Base-by-base conservation (phyloP, 2,888 invertebrate genomes). In the Dryobotodes eremita region DNA sequence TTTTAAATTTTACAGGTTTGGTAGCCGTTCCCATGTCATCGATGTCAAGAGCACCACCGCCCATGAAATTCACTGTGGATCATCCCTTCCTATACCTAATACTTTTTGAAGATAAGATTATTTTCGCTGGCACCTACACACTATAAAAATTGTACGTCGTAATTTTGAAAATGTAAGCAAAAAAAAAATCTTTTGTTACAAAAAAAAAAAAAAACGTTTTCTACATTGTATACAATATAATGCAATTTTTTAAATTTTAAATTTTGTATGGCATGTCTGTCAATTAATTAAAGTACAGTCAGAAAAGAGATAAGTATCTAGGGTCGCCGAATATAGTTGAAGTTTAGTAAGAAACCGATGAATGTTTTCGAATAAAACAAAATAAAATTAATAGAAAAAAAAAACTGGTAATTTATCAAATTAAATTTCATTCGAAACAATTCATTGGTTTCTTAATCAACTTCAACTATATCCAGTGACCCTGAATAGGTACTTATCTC, bases 81-180 rank as follows among this genome's bases (percentile, higher is more conserved):
- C 90, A 73, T 46, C 91, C 90, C 4, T 88, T 89, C 71, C 57
- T 90, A 13, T 89, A 86, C 17, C 5, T 82, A 4, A 90, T 90
- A 68, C 78, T 90, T 23, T 73, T 82, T 20, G 59, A 88, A 71
- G 90, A 91, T 48, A 91, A 89, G 75, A 64, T 85, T 17, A 26
- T 91, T 17, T 91, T 90, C 75, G 77, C 83, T 7, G 90, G 90
- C 65, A 88, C 82, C 11, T 90, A 74, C 57, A 72, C 17, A n/a
- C 55, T 65, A 15, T 83, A 82, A 76, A 42, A 61, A 6, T 17
- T 64, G 6, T 13, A 15, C 31, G 55, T n/a, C 6, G 1, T 69
- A 10, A 23, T 42, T 42, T 42, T 5, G 36, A 23, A 23, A 62
- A 36, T 13, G 4, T 2, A 13, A 17, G 46, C 46, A 0, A 46